Conservation (phyloP, 1,140 invertebrate genomes). For the Bombus polaris region DNA sequence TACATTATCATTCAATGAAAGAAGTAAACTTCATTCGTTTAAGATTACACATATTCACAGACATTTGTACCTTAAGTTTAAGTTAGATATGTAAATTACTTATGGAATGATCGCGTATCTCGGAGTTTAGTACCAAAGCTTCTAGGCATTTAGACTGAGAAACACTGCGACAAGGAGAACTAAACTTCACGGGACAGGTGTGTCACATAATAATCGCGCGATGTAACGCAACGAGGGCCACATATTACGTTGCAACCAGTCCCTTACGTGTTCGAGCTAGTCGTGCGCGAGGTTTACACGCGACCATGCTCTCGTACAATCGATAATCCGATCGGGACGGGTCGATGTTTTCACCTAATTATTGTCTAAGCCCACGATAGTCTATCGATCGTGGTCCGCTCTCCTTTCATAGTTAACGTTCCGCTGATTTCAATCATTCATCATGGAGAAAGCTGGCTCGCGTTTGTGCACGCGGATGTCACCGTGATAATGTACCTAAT, state of each 20-base stretch:
- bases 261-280: conserved; percentile 28
- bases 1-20: too few species aligned
- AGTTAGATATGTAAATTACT: not conserved
- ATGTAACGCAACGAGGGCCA: conserved; percentile 31
- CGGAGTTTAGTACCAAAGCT: too few species aligned
- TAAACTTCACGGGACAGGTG: conserved; percentile 12
- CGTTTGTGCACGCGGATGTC: conserved; percentile 22
- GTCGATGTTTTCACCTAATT: conserved; percentile 52
- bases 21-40: too few species aligned
- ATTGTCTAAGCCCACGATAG: conserved; percentile 27
- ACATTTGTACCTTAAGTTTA: too few species aligned
- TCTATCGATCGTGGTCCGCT: conserved; percentile 26
- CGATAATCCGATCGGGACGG: conserved; percentile 37
- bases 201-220: conserved; percentile 38
- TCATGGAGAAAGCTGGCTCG: conserved; percentile 18
- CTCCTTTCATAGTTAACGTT: conserved; percentile 23
- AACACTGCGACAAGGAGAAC: not conserved
- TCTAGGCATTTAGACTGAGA: not conserved
- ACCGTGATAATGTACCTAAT: conserved; percentile 46
- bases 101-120: not conserved
- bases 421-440: conserved; percentile 51
- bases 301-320: conserved; percentile 3
- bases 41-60: too few species aligned
- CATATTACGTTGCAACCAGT: conserved; percentile 38
- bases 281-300: conserved; percentile 22